Percentiles rank a stretch among this genome's conserved stretches.
Evolutionary conservation across 2,797 vertebrate genomes (phyloP).

Genomic region (Darevskia mixta): DNA sequence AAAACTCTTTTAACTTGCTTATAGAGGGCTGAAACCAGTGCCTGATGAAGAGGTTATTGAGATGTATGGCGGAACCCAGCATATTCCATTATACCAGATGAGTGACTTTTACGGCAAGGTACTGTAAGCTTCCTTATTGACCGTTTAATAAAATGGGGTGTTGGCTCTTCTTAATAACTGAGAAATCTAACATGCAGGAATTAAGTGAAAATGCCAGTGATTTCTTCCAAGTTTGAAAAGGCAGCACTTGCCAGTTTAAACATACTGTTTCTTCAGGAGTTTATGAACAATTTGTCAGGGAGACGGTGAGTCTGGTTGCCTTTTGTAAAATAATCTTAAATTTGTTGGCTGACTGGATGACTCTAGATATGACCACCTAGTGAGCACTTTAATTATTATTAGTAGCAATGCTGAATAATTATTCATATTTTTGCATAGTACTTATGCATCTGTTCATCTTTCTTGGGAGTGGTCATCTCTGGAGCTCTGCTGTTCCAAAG

Average conservation of each 20-base stretch:
- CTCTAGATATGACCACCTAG: slow-evolving; percentile 19
- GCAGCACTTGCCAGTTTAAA: not conserved
- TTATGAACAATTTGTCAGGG: slow-evolving; percentile 62
- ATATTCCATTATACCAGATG: slow-evolving; percentile 85
- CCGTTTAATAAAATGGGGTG: not conserved
- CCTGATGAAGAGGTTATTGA: slow-evolving; percentile 84
- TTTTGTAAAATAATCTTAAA: slow-evolving; percentile 43
- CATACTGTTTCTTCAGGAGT: slow-evolving; percentile 58
- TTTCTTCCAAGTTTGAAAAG: not conserved
- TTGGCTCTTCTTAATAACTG: slow-evolving; percentile 5
- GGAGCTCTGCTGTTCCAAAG: not conserved
- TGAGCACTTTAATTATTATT: not conserved
- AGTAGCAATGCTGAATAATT: not conserved
- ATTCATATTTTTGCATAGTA: not conserved
- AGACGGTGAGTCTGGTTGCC: slow-evolving; percentile 64
- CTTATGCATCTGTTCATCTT: not conserved
- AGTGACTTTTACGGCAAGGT: slow-evolving; percentile 88
- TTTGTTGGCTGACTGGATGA: slow-evolving; percentile 34
- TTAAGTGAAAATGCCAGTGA: slow-evolving; percentile 30
- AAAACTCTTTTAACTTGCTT: slow-evolving; percentile 22
- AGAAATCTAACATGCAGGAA: slow-evolving; percentile 21
- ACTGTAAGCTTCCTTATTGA: slow-evolving; percentile 40
- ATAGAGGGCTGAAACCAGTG: slow-evolving; percentile 83
- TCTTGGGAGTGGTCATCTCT: not conserved
- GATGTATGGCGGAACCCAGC: slow-evolving; percentile 83